Conservation (phyloP, 2,888 invertebrate species). For the Balanococcus diminutus region DNA sequence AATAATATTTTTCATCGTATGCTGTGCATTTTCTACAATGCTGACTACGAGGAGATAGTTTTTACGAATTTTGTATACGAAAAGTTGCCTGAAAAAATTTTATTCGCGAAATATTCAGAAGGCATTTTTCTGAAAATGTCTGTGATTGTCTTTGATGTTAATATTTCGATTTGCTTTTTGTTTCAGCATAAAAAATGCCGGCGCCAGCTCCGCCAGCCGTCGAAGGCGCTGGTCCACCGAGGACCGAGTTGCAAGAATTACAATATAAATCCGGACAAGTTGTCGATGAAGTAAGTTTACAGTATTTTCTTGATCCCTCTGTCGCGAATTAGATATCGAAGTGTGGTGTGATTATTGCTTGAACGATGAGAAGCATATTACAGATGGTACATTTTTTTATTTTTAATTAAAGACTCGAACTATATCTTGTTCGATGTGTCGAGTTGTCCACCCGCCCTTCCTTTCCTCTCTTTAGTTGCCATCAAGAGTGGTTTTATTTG, state of each 20-base stretch:
- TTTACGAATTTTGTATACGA: too few relatives aligned
- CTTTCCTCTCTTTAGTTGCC: too few relatives aligned
- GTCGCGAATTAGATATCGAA: not conserved
- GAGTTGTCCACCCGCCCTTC: too few relatives aligned
- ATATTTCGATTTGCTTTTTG: not conserved
- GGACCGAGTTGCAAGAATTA: conserved; percentile 86
- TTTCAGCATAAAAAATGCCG: conserved; percentile 58
- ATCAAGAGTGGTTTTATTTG: too few relatives aligned
- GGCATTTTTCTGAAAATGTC: not conserved
- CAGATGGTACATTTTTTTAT: too few relatives aligned
- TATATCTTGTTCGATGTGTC: too few relatives aligned
- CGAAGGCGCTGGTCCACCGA: conserved; percentile 67
- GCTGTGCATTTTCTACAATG: not conserved
- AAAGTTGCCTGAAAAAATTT: not conserved
- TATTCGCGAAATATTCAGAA: not conserved
- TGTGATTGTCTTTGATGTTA: not conserved
- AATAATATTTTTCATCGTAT: not conserved
- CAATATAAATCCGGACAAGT: conserved; percentile 83
- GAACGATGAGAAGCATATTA: too few relatives aligned
- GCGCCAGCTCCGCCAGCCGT: conserved; percentile 58
- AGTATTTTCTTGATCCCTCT: not conserved
- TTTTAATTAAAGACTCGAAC: too few relatives aligned
- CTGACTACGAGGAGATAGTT: not conserved
- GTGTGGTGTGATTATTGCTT: too few relatives aligned
- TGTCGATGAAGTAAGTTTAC: conserved; percentile 81